Base-by-base conservation (phyloP, 2,888 invertebrate species). In the Aleiodes alternator region DNA sequence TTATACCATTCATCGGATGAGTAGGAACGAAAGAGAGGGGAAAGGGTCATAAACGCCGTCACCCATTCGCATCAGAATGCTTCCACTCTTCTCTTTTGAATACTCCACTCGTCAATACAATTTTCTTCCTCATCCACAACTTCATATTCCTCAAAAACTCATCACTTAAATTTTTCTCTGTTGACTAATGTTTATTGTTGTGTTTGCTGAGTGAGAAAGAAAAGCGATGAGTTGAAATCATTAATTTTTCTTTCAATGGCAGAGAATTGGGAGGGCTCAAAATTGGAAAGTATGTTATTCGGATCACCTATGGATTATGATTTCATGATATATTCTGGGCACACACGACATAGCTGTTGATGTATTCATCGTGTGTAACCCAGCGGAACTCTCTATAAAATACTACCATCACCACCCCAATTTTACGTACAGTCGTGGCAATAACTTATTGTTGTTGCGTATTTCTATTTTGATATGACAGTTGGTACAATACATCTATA, bases 361-460 rank as follows among this genome's bases (percentile, higher is more conserved):
- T 84, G 86, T 89, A 89, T 89, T 89, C 89, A 87, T 83, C 86
- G 85, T 85, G 85, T 87, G 88, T 89, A 87, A 87, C 87, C 83
- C 85, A 86, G 87, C 87, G 87, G 87, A 85, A 86, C 86, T 43
- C 43, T 87, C 85, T 85, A 88, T 88, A 89, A 88, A 89, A 89
- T 88, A 88, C 88, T 86, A 87, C 84, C 82, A 84, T 61, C 66
- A 83, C 43, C 43, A 43, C 84, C 82, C 85, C 84, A 87, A 87
- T 88, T 72, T 75, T 31, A 50, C 64, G 68, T 57, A 72, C 72
- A 64, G 51, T 29, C 38, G 74, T 84, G 82, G 79, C 86, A 88
- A 88, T 88, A 88, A 89, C 85, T 89, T 88, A 89, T 88, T 88
- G 88, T 87, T 85, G 85, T 87, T 88, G 88, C 87, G 87, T 69